Evolutionary conservation across 2,888 invertebrate species (phyloP).

Genomic region (Aricia artaxerxes): DNA sequence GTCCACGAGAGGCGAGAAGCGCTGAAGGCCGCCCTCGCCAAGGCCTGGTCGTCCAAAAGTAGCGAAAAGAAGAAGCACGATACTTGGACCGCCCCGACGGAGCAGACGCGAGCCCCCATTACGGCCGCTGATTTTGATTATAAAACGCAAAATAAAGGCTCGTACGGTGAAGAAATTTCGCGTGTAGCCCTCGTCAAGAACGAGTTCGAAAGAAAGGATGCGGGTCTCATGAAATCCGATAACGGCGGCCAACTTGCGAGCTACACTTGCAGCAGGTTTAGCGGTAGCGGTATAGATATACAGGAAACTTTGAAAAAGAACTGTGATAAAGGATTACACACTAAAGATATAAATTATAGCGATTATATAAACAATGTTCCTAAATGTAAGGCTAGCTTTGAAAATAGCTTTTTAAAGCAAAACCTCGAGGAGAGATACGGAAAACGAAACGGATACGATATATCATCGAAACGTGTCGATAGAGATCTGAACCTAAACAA

Average conservation of each 20-base stretch:
- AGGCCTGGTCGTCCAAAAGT: constrained; percentile 74
- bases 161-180: constrained; percentile 61
- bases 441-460: constrained; percentile 73
- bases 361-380: constrained; percentile 77
- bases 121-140: constrained; percentile 62
- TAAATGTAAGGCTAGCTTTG: constrained; percentile 78
- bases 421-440: constrained; percentile 70
- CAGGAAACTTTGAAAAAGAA: constrained; percentile 75
- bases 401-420: constrained; percentile 75
- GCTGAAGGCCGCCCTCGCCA: constrained; percentile 75
- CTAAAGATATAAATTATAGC: constrained; percentile 71
- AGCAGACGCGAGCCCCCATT: constrained; percentile 64
- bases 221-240: constrained; percentile 54
- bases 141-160: constrained; percentile 57
- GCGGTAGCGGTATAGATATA: constrained; percentile 71
- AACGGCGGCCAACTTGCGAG: constrained; percentile 62
- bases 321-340: constrained; percentile 79
- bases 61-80: constrained; percentile 72
- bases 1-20: constrained; percentile 78
- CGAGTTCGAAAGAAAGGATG: constrained; percentile 72
- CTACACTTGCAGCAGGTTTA: constrained; percentile 63
- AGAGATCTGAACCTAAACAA: constrained; percentile 72
- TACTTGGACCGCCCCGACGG: constrained; percentile 69
- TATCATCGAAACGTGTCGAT: constrained; percentile 65
- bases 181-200: constrained; percentile 70